Evolutionary conservation across 2,113 vertebrate genomes (phyloP), one percentile per base, ranked within the genome.

Genomic region (Trogon surrucura): DNA sequence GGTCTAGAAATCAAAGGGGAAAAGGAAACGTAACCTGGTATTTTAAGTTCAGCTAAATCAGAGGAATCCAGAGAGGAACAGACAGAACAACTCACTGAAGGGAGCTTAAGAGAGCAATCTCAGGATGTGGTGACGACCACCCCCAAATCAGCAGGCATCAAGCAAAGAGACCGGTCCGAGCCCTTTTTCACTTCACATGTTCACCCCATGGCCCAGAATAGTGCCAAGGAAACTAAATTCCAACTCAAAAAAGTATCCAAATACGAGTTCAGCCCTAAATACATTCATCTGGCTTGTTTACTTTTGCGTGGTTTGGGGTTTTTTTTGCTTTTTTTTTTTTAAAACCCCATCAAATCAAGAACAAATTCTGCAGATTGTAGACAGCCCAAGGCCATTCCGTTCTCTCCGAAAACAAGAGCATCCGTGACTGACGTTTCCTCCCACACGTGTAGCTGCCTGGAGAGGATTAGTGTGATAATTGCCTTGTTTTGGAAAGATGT

Each of bases 401-500:
- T 93, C 91, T 69, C 54, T 75, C 72, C 64, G 38, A 71, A 78
- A 87, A 29, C 48, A 88, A 51, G 20, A 83, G 61, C 21, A 47
- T 41, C 60, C 36, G 32, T 75, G 91, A 95, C 47, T 91, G 85
- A 79, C 80, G 50, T 36, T 65, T 65, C 60, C 72, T 92, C 91
- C 87, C 92, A 95, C 87, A 41, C 41, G 20, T 0, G 6, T 26
- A 91, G 56, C 60, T 69, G 71, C 58, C 77, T 23, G 1, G 3
- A 84, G 91, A 81, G 65, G 44, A 74, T 86, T 58, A 88, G 44
- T 48, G 48, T 8, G 69, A 14, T 80, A 95, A 93, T 94, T 88
- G 83, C 32, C 60, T 86, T 88, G 85, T 91, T 97, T 94, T 50
- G 78, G 57, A 78, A 89, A 61, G 60, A n/a, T 62, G 62, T 72